Evolutionary conservation across 2,888 invertebrate genomes (phyloP).

Genomic region (Galerucella pusilla): DNA sequence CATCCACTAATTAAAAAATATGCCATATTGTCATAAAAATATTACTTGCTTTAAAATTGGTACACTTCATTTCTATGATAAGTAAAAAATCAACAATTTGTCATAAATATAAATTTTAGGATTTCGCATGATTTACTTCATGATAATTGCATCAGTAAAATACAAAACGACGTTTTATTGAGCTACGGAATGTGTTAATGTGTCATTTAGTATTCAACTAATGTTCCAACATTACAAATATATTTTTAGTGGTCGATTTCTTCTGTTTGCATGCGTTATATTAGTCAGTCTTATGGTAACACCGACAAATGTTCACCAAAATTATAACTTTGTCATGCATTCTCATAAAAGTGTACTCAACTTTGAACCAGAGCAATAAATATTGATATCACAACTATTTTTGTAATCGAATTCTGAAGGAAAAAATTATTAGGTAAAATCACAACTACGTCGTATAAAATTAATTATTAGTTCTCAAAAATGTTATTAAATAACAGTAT

Average conservation of each 20-base stretch:
- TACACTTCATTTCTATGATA: no score
- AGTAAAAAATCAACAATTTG: no score
- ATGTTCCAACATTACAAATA: background rate
- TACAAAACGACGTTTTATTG: background rate
- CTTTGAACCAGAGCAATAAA: background rate
- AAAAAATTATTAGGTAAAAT: no score
- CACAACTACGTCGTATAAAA: background rate
- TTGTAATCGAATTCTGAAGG: no score
- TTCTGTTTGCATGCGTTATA: no score
- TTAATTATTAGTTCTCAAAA: background rate
- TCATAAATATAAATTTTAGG: no score
- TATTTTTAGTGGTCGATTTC: no score
- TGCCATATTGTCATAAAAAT: no score
- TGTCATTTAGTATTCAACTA: conserved; percentile 1
- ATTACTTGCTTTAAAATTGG: no score
- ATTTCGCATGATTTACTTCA: background rate
- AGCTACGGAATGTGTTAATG: background rate
- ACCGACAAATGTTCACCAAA: background rate
- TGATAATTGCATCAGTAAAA: background rate
- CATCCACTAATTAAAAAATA: background rate
- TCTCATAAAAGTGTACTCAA: background rate
- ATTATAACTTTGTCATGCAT: background rate
- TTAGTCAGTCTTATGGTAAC: no score
- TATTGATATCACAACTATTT: no score
- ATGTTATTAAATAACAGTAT: conserved; percentile 4